Evolutionary conservation across 2,113 vertebrate species (phyloP).

Genomic region (Nymphicus hollandicus): DNA sequence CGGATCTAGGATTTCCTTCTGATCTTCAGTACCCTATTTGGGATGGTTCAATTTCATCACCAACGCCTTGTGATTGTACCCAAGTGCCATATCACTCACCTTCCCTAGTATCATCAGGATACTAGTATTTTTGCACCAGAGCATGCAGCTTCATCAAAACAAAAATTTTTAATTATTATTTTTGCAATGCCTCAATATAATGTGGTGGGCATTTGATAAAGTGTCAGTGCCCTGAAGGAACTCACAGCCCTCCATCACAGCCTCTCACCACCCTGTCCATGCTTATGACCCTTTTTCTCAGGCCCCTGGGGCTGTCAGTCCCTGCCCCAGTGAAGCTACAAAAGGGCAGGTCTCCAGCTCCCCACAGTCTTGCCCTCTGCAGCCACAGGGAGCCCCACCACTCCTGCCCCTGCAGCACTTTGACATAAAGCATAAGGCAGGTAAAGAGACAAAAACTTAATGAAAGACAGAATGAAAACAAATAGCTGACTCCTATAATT

Average conservation of each 20-base stretch:
- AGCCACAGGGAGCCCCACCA: accelerated
- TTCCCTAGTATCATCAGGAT: background rate
- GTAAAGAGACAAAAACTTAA: background rate
- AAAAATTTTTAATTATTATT: background rate
- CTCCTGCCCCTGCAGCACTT: background rate
- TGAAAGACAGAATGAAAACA: background rate
- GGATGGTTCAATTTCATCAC: background rate
- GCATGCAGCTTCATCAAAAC: background rate
- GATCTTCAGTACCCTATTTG: background rate
- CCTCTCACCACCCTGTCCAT: background rate
- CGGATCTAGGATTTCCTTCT: background rate
- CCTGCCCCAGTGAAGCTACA: accelerated
- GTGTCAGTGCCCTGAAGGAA: background rate
- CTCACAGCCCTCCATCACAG: accelerated
- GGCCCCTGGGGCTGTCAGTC: background rate
- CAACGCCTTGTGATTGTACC: background rate
- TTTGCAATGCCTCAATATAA: background rate
- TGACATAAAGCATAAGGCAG: background rate
- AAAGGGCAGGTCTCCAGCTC: background rate
- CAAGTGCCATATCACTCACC: background rate
- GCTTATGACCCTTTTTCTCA: background rate
- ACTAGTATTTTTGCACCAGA: background rate
- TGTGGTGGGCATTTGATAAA: background rate
- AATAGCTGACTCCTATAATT: background rate
- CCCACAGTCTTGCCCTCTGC: background rate